A percentile compares a stretch with the other conserved stretches of the same genome.
phyloP scores from a whole-genome alignment of 2,888 invertebrate genomes.

The Synanthedon tipuliformis region DNA sequence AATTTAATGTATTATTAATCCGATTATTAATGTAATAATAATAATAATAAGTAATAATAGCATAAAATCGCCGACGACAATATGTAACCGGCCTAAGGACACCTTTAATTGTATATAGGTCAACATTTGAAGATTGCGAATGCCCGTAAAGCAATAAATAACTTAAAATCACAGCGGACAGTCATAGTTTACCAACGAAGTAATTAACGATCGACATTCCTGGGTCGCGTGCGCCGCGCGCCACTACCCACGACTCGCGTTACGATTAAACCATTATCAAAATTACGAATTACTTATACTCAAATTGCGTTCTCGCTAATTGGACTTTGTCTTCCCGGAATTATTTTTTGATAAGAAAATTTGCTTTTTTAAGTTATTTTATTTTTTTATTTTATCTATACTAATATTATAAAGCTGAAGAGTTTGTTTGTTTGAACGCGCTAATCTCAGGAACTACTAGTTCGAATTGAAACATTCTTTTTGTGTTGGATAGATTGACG shows the following conservation, averaged over 20 bases:
- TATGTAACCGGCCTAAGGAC: no score
- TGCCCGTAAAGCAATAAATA: neutral
- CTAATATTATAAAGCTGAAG: no score
- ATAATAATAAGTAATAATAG: no score
- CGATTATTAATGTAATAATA: no score
- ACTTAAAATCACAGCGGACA: conserved; percentile 1
- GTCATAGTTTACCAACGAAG: conserved; percentile 8
- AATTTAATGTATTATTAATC: no score
- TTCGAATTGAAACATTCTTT: no score
- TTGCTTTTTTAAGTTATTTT: no score
- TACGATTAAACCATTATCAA: conserved; percentile 14
- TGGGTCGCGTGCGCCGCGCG: conserved; percentile 16
- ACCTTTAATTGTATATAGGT: neutral
- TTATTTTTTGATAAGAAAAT: neutral
- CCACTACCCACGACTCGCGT: conserved; percentile 9
- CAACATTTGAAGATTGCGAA: neutral
- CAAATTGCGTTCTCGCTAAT: conserved; percentile 9
- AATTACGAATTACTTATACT: conserved; percentile 11
- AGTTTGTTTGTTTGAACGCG: no score
- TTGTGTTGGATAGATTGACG: no score
- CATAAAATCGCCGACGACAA: no score
- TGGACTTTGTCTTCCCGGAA: neutral
- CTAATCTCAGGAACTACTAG: no score
- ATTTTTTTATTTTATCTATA: no score
- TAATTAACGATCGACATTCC: conserved; percentile 15